Conservation (phyloP, 2,113 vertebrate species). For the Daubentonia madagascariensis region DNA sequence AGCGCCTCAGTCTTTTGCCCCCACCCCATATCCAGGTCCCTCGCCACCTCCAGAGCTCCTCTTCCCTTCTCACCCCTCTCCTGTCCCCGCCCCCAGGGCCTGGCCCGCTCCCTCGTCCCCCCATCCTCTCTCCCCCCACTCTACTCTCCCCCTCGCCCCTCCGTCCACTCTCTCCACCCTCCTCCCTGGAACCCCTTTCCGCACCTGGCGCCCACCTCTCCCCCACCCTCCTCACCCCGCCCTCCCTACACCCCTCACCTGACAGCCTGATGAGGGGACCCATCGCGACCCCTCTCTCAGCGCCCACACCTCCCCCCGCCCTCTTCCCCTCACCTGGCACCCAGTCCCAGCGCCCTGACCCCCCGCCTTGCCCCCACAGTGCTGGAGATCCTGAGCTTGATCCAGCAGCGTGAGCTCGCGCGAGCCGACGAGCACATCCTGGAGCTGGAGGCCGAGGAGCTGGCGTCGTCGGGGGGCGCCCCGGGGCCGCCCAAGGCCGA, state of each 20-base stretch:
- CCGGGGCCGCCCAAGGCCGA: conserved; percentile 55
- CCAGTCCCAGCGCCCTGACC: neutral
- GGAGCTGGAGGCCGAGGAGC: conserved; percentile 90
- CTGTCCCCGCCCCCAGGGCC: no score
- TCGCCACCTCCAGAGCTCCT: neutral
- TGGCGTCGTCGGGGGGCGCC: conserved; percentile 49
- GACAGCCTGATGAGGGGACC: no score
- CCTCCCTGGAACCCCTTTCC: neutral
- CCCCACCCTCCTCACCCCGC: neutral
- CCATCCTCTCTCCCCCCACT: neutral
- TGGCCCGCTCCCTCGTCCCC: no score
- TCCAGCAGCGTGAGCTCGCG: conserved; percentile 90
- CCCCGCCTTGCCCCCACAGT: conserved; percentile 78
- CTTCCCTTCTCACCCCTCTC: fast-evolving
- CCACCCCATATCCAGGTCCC: fast-evolving
- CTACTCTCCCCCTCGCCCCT: fast-evolving
- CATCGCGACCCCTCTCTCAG: neutral
- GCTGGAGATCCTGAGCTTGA: conserved; percentile 92
- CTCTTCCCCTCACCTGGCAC: no score
- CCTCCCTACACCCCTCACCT: no score
- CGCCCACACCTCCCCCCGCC: no score
- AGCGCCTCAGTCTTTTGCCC: neutral
- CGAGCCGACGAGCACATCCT: conserved; percentile 92
- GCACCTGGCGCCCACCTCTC: fast-evolving
- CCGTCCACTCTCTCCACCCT: fast-evolving